A percentile compares a stretch with the other conserved stretches of the same genome.
phyloP scores from a whole-genome alignment of 1,140 invertebrate species.

The Euura lappo region DNA sequence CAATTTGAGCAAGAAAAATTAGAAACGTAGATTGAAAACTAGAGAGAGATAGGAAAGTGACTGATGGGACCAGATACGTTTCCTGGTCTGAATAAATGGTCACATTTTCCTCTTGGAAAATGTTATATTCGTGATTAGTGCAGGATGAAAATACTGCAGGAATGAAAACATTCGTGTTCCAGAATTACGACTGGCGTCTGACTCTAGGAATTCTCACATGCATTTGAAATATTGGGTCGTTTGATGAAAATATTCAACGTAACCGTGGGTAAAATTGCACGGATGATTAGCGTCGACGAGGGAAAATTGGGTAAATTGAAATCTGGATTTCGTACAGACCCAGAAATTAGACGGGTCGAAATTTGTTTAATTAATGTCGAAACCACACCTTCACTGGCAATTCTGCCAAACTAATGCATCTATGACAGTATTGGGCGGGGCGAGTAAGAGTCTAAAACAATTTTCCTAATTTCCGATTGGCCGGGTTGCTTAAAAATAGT shows the following conservation, averaged over 20 bases:
- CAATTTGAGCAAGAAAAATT: too few relatives aligned
- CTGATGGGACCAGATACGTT: neutral
- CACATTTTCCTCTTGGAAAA: neutral
- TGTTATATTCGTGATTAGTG: neutral
- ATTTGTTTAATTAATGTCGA: slow-evolving; percentile 37
- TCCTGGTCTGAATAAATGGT: neutral
- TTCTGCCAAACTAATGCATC: slow-evolving; percentile 36
- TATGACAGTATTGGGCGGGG: slow-evolving; percentile 45
- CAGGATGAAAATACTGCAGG: neutral
- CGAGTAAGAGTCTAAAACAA: slow-evolving; percentile 34
- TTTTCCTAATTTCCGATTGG: slow-evolving; percentile 48
- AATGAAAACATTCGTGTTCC: neutral
- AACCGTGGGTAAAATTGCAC: too few relatives aligned
- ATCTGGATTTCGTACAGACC: neutral
- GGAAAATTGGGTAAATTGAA: neutral
- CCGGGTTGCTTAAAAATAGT: slow-evolving; percentile 52
- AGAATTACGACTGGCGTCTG: too few relatives aligned
- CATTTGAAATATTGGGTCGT: too few relatives aligned
- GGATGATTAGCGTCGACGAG: neutral
- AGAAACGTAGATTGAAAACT: too few relatives aligned
- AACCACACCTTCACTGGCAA: slow-evolving; percentile 48
- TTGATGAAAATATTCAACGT: too few relatives aligned
- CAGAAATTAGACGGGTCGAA: too few relatives aligned
- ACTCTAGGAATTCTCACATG: too few relatives aligned
- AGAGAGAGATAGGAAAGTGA: neutral